Conservation (phyloP, 2,888 invertebrate species). For the Bedellia somnulentella region DNA sequence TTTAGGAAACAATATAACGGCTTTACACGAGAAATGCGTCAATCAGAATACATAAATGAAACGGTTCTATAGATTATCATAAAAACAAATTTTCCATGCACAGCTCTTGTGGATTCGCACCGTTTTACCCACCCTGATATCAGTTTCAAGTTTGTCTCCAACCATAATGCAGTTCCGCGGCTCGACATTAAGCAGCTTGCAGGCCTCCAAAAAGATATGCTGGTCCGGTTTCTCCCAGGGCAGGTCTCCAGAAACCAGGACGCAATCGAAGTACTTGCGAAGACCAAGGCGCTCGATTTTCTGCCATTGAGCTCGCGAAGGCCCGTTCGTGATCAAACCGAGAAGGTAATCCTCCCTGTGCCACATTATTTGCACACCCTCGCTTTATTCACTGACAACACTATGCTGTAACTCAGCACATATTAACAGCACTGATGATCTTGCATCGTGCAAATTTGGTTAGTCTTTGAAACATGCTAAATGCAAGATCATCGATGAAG, state of each 20-base stretch:
- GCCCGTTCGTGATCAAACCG: conserved; percentile 84
- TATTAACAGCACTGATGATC: conserved; percentile 29
- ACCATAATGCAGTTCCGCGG: conserved; percentile 82
- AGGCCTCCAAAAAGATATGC: conserved; percentile 80
- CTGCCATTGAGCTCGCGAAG: conserved; percentile 87
- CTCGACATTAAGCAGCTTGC: conserved; percentile 72
- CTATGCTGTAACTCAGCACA: conserved; percentile 49
- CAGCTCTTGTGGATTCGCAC: no score
- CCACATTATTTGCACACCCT: conserved; percentile 24
- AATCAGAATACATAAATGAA: no score
- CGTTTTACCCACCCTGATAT: conserved; percentile 78
- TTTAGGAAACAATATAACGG: no score
- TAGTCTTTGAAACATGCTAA: conserved; percentile 1
- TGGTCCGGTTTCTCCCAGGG: conserved; percentile 86
- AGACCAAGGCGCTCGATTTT: conserved; percentile 74
- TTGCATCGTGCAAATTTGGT: conserved; percentile 18
- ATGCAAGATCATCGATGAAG: conserved; percentile 34
- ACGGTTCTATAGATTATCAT: no score
- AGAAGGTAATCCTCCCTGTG: conserved; percentile 71
- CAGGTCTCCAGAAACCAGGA: conserved; percentile 81
- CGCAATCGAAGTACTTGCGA: conserved; percentile 73
- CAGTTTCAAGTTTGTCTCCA: conserved; percentile 86
- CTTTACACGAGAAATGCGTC: no score
- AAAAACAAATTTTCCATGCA: no score
- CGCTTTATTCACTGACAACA: conserved; percentile 12